These are phyloP conservation scores for Bombus haemorrhoidalis DNA, from an alignment of 1,140 invertebrate species.

Conservation along the genomic window DNA sequence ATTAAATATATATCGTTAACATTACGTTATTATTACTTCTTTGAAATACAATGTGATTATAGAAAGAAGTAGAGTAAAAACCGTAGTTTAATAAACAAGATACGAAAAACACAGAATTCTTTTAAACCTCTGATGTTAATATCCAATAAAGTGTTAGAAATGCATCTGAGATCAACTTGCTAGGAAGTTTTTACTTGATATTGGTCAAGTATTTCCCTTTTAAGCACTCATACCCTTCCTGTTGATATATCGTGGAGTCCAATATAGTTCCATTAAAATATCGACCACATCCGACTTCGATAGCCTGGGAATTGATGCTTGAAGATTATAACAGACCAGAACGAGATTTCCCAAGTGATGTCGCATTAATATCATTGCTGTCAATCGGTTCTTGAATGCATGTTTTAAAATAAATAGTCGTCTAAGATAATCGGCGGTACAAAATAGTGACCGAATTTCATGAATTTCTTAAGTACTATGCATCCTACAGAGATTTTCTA, in stretches of 20 bases:
- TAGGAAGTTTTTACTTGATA: not conserved
- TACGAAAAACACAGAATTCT: not conserved
- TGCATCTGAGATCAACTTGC: not conserved
- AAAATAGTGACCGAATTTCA: no score
- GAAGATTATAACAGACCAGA: constrained; percentile 51
- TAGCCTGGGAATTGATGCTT: constrained; percentile 58
- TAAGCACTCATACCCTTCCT: not conserved
- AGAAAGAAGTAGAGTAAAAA: not conserved
- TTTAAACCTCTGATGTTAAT: not conserved
- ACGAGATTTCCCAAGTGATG: constrained; percentile 73
- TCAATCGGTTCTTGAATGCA: not conserved
- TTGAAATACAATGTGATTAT: not conserved
- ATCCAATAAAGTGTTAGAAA: not conserved
- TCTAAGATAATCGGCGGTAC: not conserved
- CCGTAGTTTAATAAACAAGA: not conserved
- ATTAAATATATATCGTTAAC: not conserved
- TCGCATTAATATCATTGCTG: not conserved
- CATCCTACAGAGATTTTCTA: not conserved
- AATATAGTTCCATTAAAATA: constrained; percentile 52
- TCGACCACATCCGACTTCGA: constrained; percentile 79
- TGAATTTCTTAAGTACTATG: not conserved
- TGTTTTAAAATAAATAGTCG: not conserved
- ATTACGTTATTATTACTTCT: not conserved
- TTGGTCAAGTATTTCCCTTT: not conserved
- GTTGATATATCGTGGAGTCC: not conserved